phyloP scores from a whole-genome alignment of 2,797 vertebrate genomes.

The Heteromormyrus szaboi region DNA sequence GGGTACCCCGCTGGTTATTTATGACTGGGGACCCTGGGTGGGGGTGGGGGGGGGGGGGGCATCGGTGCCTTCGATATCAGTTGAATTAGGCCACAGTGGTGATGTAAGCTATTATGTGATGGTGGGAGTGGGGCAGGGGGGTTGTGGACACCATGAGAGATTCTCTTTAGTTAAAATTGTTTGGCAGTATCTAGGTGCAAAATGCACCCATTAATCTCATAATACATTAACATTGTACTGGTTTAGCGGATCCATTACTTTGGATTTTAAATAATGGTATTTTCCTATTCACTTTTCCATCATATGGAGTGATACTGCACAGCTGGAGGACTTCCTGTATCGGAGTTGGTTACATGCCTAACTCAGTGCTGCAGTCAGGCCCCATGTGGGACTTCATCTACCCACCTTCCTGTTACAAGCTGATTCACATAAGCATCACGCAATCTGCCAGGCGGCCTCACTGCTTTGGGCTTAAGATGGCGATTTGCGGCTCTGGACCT shows the following conservation, averaged over 20 bases:
- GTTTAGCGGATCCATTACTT: neutral
- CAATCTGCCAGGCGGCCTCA: neutral
- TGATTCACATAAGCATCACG: neutral
- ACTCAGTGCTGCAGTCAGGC: neutral
- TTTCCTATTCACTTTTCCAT: neutral
- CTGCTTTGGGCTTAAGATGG: neutral
- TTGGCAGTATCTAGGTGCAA: neutral
- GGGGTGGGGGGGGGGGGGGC: neutral
- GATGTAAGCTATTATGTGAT: constrained; percentile 11
- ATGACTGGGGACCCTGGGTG: neutral
- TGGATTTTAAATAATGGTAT: constrained; percentile 9
- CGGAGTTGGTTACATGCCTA: neutral
- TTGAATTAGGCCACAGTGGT: constrained; percentile 1
- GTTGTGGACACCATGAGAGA: neutral
- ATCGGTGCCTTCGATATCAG: neutral
- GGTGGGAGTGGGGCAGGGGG: neutral
- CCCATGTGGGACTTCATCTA: neutral
- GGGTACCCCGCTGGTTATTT: neutral
- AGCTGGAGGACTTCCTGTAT: neutral
- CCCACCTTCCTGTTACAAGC: neutral
- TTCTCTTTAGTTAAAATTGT: neutral
- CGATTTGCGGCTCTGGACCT: neutral
- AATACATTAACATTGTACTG: neutral
- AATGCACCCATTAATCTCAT: neutral
- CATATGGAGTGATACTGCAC: neutral